These are phyloP conservation scores for Distichodus sexfasciatus DNA, from an alignment of 2,797 vertebrate genomes.

Conservation along the genomic window DNA sequence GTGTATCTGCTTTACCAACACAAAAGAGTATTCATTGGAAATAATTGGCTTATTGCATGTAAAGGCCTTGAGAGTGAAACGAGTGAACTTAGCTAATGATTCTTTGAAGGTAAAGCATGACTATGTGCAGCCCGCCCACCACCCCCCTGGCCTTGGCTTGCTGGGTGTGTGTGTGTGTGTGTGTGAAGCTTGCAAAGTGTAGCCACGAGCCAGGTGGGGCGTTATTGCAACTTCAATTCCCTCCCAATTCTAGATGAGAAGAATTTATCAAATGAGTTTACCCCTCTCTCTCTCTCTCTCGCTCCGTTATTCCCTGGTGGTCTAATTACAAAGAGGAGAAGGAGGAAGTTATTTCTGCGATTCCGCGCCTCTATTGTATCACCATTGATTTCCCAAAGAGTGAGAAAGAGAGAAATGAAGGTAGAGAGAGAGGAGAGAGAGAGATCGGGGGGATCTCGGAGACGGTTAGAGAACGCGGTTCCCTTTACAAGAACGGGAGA, in stretches of 20 bases:
- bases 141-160: too few species aligned
- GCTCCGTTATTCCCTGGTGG: slow-evolving; percentile 30
- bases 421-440: too few species aligned
- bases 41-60: background rate
- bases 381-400: slow-evolving; percentile 36
- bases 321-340: slow-evolving; percentile 44
- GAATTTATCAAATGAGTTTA: background rate
- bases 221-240: background rate
- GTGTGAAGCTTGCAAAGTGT: background rate
- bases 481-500: too few species aligned
- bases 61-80: too few species aligned
- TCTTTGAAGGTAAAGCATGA: too few species aligned
- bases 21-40: too few species aligned
- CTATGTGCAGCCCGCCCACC: too few species aligned
- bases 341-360: slow-evolving; percentile 41
- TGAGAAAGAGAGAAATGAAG: slow-evolving; percentile 14
- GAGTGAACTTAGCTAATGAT: too few species aligned
- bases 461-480: too few species aligned
- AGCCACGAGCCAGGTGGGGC: background rate
- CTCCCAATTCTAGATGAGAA: slow-evolving; percentile 3
- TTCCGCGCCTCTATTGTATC: background rate
- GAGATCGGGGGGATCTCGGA: too few species aligned
- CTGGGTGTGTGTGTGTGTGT: background rate
- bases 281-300: background rate
- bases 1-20: too few species aligned